Evolutionary conservation across 2,113 vertebrate species (phyloP).

Genomic region (Dipodomys spectabilis): DNA sequence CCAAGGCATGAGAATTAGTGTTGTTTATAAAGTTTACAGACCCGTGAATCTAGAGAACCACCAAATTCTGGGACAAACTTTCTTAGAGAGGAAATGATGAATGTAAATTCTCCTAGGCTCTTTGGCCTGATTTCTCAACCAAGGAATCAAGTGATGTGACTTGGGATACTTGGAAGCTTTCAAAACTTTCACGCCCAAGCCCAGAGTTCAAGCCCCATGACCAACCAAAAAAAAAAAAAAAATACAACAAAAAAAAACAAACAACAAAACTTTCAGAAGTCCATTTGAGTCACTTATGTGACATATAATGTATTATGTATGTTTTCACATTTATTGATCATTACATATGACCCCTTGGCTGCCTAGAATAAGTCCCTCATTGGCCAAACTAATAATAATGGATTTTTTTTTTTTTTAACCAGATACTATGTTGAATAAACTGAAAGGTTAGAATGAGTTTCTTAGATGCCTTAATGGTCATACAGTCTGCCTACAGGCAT

Average conservation of each 20-base stretch:
- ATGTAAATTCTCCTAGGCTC: background rate
- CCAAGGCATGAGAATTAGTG: background rate
- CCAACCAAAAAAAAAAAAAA: no score
- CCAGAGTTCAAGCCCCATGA: no score
- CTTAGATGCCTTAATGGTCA: background rate
- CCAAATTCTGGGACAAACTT: background rate
- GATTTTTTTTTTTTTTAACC: constrained; percentile 77
- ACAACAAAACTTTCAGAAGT: background rate
- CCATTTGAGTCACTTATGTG: background rate
- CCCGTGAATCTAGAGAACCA: background rate
- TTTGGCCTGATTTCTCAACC: background rate
- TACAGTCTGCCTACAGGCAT: background rate
- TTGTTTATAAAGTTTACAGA: background rate
- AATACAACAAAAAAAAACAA: no score
- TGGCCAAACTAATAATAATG: constrained; percentile 61
- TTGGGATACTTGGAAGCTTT: constrained; percentile 40
- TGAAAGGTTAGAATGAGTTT: constrained; percentile 75
- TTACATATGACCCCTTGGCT: constrained; percentile 77
- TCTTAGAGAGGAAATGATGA: background rate
- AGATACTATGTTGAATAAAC: constrained; percentile 70
- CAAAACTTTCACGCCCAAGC: background rate
- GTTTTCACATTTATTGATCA: constrained; percentile 78
- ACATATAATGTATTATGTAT: constrained; percentile 63
- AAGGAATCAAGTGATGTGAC: constrained; percentile 15
- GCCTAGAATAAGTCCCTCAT: constrained; percentile 78